phyloP scores from a whole-genome alignment of 2,113 vertebrate species.

The Spheniscus mendiculus region DNA sequence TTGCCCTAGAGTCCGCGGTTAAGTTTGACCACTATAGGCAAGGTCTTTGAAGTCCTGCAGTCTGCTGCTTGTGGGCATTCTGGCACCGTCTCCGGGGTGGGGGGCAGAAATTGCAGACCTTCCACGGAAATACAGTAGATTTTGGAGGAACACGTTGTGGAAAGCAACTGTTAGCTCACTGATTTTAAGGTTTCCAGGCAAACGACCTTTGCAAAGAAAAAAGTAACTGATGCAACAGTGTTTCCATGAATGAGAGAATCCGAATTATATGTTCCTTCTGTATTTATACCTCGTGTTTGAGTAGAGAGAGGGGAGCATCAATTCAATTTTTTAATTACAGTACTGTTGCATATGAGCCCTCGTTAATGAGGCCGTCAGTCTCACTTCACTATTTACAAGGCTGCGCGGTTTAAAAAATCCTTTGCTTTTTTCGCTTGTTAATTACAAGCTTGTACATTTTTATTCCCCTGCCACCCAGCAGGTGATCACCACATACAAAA shows the following conservation, averaged over 20 bases:
- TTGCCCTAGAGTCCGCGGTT: accelerated
- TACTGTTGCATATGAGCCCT: not conserved
- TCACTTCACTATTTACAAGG: not conserved
- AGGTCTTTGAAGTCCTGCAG: not conserved
- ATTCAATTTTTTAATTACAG: not conserved
- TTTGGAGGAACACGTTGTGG: not conserved
- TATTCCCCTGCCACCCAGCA: not conserved
- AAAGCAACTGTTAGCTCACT: not conserved
- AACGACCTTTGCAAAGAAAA: not conserved
- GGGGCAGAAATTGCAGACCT: not conserved
- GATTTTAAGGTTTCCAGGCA: not conserved
- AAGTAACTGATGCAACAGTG: not conserved
- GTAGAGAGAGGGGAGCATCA: not conserved
- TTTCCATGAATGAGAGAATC: not conserved
- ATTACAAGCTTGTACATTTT: not conserved
- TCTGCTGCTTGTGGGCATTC: not conserved
- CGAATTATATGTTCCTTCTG: not conserved
- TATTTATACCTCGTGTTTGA: not conserved
- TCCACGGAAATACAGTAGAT: not conserved
- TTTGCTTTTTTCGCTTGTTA: not conserved
- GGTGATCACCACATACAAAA: not conserved
- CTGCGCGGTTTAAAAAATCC: not conserved
- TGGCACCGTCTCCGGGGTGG: too few species aligned
- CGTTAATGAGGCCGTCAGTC: not conserved
- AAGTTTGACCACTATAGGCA: not conserved